phyloP scores from a whole-genome alignment of 2,797 vertebrate species.

The Oophaga sylvatica region DNA sequence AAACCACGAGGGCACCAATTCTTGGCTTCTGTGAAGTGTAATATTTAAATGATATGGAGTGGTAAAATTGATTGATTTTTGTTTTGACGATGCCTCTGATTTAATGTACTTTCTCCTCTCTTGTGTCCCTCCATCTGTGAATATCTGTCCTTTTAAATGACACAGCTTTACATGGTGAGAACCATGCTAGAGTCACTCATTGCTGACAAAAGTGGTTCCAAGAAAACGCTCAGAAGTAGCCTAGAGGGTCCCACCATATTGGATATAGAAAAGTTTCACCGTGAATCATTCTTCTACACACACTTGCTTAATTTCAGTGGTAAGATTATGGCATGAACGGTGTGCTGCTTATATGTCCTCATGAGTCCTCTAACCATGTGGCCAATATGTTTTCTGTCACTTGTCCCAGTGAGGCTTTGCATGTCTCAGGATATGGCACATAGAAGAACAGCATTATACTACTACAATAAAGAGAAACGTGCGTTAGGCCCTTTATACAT shows the following conservation, averaged over 20 bases:
- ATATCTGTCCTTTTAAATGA: constrained; percentile 73
- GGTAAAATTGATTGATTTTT: not conserved
- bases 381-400: constrained; percentile 39
- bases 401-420: not conserved
- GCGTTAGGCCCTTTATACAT: not conserved
- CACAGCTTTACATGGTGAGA: constrained; percentile 98
- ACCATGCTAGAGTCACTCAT: constrained; percentile 98
- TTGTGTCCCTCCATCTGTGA: constrained; percentile 65
- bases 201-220: constrained; percentile 96
- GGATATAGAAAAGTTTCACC: constrained; percentile 98
- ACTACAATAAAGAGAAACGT: not conserved
- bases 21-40: not conserved
- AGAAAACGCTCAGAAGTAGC: constrained; percentile 97
- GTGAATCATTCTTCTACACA: constrained; percentile 98
- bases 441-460: not conserved
- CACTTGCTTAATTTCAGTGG: constrained; percentile 98
- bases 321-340: constrained; percentile 76
- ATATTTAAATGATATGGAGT: not conserved
- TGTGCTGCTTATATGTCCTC: constrained; percentile 75
- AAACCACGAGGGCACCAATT: not conserved
- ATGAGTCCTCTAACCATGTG: constrained; percentile 74
- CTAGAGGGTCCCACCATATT: constrained; percentile 96
- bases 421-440: not conserved
- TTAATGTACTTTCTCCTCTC: constrained; percentile 74
- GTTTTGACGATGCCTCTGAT: constrained; percentile 57